These are phyloP conservation scores for Chalcosyrphus nemorum DNA, from an alignment of 2,888 invertebrate species.

Conservation along the genomic window DNA sequence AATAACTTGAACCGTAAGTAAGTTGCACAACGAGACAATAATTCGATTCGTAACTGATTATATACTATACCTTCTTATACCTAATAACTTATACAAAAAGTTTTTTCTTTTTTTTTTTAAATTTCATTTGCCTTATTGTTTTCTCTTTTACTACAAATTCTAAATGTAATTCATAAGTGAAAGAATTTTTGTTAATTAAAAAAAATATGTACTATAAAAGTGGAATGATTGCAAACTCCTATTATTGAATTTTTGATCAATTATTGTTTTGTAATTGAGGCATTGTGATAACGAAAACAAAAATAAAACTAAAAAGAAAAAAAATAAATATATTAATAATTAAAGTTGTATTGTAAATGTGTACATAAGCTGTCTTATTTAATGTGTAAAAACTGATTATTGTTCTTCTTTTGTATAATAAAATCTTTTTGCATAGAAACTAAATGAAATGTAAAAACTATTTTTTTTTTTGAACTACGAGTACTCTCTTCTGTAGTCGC, in stretches of 20 bases:
- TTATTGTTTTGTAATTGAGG: constrained; percentile 46
- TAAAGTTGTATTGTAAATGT: constrained; percentile 37
- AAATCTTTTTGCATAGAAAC: constrained; percentile 12
- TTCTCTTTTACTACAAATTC: constrained; percentile 2
- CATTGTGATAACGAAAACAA: constrained; percentile 57
- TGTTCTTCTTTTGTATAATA: constrained; percentile 29
- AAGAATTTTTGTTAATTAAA: constrained; percentile 35
- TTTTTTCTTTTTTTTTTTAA: constrained; percentile 32
- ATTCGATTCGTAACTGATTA: constrained; percentile 53
- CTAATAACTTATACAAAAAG: constrained; percentile 35
- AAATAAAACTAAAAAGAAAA: constrained; percentile 4
- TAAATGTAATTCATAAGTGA: constrained; percentile 34
- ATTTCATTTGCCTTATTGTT: background rate
- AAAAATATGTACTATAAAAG: background rate
- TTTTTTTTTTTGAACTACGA: background rate
- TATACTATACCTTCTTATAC: constrained; percentile 26
- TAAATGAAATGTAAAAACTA: background rate
- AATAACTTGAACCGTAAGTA: constrained; percentile 19
- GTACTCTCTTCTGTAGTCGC: too few species aligned
- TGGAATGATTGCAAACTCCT: constrained; percentile 10
- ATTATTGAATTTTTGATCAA: constrained; percentile 17
- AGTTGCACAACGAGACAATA: constrained; percentile 74
- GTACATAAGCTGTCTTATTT: constrained; percentile 30
- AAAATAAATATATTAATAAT: constrained; percentile 1
- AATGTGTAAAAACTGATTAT: constrained; percentile 39